Evolutionary conservation across 2,797 vertebrate species (phyloP).

Genomic region (Lacerta viridis): DNA sequence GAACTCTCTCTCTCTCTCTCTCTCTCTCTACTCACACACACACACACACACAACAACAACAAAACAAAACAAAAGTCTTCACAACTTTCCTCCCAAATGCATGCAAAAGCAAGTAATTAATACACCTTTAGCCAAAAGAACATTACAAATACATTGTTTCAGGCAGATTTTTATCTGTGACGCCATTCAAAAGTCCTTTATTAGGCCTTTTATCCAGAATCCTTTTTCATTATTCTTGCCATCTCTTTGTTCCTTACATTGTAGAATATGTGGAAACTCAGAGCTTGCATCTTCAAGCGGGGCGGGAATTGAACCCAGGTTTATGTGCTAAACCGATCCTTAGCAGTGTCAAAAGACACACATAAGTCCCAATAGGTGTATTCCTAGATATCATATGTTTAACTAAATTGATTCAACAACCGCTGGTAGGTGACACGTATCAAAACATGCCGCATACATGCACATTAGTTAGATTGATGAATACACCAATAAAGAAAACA

Average conservation of each 20-base stretch:
- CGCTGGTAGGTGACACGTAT: not conserved
- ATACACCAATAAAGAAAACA: conserved; percentile 37
- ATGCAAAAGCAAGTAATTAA: conserved; percentile 41
- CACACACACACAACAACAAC: too few species aligned
- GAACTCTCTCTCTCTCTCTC: not conserved
- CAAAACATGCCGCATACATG: not conserved
- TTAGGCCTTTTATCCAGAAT: not conserved
- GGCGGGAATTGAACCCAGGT: not conserved
- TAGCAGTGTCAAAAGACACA: not conserved
- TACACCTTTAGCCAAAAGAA: conserved; percentile 44
- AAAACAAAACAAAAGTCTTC: conserved; percentile 26
- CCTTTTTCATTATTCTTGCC: not conserved
- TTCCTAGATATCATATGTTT: not conserved
- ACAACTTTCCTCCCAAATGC: not conserved
- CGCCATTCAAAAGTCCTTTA: conserved; percentile 7
- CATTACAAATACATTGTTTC: conserved; percentile 45
- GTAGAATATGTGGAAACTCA: not conserved
- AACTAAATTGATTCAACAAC: not conserved
- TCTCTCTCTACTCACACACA: too few species aligned
- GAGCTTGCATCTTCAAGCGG: not conserved
- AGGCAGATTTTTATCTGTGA: not conserved
- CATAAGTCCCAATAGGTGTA: not conserved
- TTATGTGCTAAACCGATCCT: not conserved
- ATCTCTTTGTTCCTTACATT: not conserved
- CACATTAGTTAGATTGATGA: not conserved